Base-by-base conservation (phyloP, 2,888 invertebrate species). In the Drosophila rubida region DNA sequence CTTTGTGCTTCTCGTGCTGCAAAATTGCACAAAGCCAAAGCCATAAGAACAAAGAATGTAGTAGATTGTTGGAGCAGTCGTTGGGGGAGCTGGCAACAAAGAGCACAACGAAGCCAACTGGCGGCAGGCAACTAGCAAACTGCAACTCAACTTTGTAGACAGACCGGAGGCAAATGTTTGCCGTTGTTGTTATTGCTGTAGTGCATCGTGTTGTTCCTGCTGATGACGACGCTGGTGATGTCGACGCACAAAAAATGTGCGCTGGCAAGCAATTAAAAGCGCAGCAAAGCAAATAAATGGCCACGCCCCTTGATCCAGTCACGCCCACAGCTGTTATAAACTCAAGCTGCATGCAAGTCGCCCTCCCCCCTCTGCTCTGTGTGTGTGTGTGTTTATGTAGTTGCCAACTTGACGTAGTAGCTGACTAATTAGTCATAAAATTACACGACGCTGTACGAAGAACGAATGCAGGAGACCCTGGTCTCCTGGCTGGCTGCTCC, bases 401-500 rank as follows among this genome's bases (percentile, higher is more conserved):
- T 69, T 74, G 69, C 62, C 69, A 81, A 87, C 76, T 81, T 83
- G 87, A 69, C 68, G 74, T 64, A 87, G 84, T 75, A 71, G 87
- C 87, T 85, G 87, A 79, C 84, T 85, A 85, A 85, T 85, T 85
- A 85, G 84, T 87, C 88, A 88, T 85, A 85, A 85, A 88, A 85
- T 85, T 88, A 81, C 87, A 85, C 67, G 85, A 69, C 60, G 54
- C 69, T 69, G 51, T 69, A 63, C 66, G n/a, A 61, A 57, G 39
- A 51, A 42, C 41, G 49, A 54, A 64, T 37, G 30, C 16, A 51
- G 68, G 46, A 67, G 48, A 39, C 22, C 22, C 7, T 30, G 9
- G 46, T 4, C n/a, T 19, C 7, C 3, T 1, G 19, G 19, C 19
- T 19, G 19, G 19, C 3, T 19, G 9, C 30, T 19, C 51, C 66